Conservation (phyloP, 2,888 invertebrate species). For the Trichopria drosophilae region DNA sequence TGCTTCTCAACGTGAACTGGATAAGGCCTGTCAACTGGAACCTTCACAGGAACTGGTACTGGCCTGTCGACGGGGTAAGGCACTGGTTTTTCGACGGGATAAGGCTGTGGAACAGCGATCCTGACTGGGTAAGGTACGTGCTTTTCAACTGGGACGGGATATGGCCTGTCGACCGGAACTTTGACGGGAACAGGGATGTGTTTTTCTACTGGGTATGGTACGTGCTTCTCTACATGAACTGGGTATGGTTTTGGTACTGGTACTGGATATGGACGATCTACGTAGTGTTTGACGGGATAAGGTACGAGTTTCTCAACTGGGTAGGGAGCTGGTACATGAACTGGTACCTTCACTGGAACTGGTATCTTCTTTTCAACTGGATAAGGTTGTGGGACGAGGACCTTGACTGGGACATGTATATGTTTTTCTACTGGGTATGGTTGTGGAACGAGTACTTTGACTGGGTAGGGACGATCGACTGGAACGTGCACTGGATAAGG, state of each 20-base stretch:
- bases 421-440: slow-evolving; percentile 81
- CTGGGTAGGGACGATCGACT: slow-evolving; percentile 77
- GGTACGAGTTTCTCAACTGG: slow-evolving; percentile 72
- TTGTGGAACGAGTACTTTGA: slow-evolving; percentile 77
- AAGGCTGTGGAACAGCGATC: slow-evolving; percentile 64
- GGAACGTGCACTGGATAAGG: slow-evolving; percentile 71
- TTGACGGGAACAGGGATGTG: slow-evolving; percentile 68
- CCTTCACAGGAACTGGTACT: slow-evolving; percentile 71
- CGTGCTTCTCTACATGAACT: slow-evolving; percentile 63
- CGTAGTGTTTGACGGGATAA: slow-evolving; percentile 70
- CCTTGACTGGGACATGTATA: slow-evolving; percentile 75
- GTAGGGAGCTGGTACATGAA: slow-evolving; percentile 63
- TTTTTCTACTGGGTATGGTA: slow-evolving; percentile 68
- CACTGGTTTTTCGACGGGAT: slow-evolving; percentile 71
- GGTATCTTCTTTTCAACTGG: slow-evolving; percentile 77
- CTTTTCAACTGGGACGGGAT: slow-evolving; percentile 62
- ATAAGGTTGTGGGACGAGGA: slow-evolving; percentile 70
- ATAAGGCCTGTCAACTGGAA: slow-evolving; percentile 69
- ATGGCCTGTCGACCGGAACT: slow-evolving; percentile 66
- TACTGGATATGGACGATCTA: slow-evolving; percentile 67
- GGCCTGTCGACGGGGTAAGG: slow-evolving; percentile 66
- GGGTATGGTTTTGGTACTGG: slow-evolving; percentile 52
- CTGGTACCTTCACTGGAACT: slow-evolving; percentile 75
- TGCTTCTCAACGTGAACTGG: slow-evolving; percentile 60
- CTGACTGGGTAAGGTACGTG: slow-evolving; percentile 63